A percentile compares a stretch with the other conserved stretches of the same genome.
Evolutionary conservation across 2,113 vertebrate species (phyloP).

Genomic region (Ceyx cyanopectus): DNA sequence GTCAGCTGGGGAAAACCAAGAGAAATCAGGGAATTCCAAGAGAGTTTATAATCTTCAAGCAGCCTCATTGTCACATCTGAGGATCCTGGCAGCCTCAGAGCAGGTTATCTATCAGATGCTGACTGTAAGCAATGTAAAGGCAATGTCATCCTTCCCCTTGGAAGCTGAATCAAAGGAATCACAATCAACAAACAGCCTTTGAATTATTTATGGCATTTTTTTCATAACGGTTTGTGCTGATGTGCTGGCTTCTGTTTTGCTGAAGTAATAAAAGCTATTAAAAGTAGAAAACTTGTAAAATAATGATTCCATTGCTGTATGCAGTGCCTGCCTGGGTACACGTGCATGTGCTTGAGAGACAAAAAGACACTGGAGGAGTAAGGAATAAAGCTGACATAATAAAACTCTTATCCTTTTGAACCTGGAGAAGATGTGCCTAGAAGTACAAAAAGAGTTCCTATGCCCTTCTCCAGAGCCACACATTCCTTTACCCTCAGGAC

Average conservation of each 20-base stretch:
- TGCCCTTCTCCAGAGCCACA: not conserved
- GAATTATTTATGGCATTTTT: not conserved
- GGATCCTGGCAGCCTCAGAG: not conserved
- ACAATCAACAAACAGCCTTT: slow-evolving; percentile 7
- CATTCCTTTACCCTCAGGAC: not conserved
- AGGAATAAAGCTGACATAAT: not conserved
- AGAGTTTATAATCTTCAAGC: not conserved
- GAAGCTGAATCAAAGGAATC: not conserved
- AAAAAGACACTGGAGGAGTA: not conserved
- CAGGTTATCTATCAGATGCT: not conserved
- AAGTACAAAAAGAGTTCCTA: not conserved
- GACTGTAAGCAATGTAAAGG: not conserved
- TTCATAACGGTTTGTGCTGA: not conserved
- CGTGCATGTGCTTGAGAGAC: accelerated
- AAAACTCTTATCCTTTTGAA: not conserved
- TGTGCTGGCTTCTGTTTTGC: slow-evolving; percentile 1
- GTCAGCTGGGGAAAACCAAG: not conserved
- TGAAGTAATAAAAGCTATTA: slow-evolving; percentile 49
- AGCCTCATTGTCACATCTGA: not conserved
- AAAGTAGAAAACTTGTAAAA: not conserved
- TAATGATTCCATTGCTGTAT: not conserved
- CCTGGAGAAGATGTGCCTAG: not conserved
- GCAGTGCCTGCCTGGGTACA: accelerated
- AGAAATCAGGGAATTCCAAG: not conserved
- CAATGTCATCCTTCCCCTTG: not conserved